These are phyloP conservation scores for Drosophila anomelani DNA, from an alignment of 2,888 invertebrate species.

Conservation along the genomic window DNA sequence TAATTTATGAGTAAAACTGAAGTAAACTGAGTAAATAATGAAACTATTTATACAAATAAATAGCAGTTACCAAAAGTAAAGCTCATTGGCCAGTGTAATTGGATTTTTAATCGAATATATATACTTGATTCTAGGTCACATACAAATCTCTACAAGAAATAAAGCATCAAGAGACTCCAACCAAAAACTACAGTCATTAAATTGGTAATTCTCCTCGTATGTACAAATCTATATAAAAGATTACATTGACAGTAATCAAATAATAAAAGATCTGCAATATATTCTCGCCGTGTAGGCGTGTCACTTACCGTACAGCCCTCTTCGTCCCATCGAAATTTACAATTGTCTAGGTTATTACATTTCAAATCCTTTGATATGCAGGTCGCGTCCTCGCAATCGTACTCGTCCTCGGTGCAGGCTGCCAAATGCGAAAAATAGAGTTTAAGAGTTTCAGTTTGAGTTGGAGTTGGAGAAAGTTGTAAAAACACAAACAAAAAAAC, in stretches of 20 bases:
- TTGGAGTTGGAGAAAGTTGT: constrained; percentile 33
- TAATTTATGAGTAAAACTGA: background rate
- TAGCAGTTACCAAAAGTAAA: too few species aligned
- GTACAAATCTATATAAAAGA: background rate
- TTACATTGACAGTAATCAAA: background rate
- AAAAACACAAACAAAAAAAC: constrained; percentile 7
- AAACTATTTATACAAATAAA: background rate
- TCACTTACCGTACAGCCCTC: constrained; percentile 85
- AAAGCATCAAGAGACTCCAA: background rate
- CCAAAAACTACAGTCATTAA: background rate
- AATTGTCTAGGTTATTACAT: constrained; percentile 92
- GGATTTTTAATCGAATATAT: background rate
- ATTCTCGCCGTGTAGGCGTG: constrained; percentile 11
- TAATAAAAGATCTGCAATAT: background rate
- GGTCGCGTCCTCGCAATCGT: constrained; percentile 94
- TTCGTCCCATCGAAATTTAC: constrained; percentile 93
- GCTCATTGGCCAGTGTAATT: background rate
- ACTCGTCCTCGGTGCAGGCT: constrained; percentile 86
- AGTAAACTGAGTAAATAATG: background rate
- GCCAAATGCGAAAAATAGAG: constrained; percentile 16
- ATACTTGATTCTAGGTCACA: background rate
- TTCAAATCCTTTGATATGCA: constrained; percentile 90
- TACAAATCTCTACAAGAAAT: background rate
- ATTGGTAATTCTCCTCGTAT: background rate
- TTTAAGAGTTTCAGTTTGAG: constrained; percentile 12